phyloP scores from a whole-genome alignment of 2,888 invertebrate species.

The Acanthosepion esculentum region DNA sequence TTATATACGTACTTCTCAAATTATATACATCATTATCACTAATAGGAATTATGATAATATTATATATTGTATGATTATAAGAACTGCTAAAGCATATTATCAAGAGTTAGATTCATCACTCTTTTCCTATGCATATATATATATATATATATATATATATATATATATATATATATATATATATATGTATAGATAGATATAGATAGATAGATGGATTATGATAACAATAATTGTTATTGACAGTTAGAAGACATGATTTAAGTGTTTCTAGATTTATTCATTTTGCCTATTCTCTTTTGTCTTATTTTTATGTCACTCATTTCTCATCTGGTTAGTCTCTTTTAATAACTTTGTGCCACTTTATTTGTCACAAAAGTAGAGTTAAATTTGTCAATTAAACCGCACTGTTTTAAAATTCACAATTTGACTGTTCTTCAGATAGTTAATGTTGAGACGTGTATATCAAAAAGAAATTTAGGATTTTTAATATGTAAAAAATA shows the following conservation, averaged over 20 bases:
- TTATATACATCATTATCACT: neutral
- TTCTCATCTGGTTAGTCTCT: neutral
- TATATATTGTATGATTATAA: neutral
- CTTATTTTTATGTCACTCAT: neutral
- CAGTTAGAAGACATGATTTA: neutral
- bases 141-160: neutral
- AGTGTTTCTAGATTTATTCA: neutral
- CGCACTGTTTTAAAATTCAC: no score
- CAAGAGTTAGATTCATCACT: neutral
- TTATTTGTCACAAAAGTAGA: neutral
- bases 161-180: neutral
- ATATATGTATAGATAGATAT: neutral
- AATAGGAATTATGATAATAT: neutral
- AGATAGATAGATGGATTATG: neutral
- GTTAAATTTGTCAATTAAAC: no score
- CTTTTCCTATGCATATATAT: neutral
- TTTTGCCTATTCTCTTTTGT: neutral
- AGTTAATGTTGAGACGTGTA: no score
- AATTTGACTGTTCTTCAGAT: no score
- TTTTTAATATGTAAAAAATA: no score
- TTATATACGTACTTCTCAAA: neutral
- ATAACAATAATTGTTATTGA: no score
- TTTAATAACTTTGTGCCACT: neutral
- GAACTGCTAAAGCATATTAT: neutral
- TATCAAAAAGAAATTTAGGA: no score